phyloP scores from a whole-genome alignment of 2,113 vertebrate genomes.

The Aepyceros melampus region DNA sequence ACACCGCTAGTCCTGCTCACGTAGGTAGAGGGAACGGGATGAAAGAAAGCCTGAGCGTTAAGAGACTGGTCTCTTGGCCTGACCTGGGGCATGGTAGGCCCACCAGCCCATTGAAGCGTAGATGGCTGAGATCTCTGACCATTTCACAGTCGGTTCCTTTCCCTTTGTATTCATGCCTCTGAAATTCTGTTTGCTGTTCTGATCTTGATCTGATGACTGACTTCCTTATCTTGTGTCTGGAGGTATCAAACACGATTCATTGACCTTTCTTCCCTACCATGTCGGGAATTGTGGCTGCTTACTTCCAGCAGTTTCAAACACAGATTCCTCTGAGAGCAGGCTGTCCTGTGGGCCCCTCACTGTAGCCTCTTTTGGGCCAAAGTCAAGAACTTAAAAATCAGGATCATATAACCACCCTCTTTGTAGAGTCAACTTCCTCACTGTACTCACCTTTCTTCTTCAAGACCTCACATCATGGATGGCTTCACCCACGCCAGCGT shows the following conservation, averaged over 20 bases:
- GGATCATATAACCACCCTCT: neutral
- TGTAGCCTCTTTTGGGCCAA: neutral
- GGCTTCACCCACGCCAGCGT: fast-evolving
- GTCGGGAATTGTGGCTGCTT: neutral
- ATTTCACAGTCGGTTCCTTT: neutral
- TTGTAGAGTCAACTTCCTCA: neutral
- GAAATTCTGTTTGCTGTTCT: neutral
- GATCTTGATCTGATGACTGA: neutral
- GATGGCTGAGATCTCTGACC: neutral
- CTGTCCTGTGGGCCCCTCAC: neutral
- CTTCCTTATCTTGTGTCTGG: neutral
- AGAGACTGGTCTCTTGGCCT: neutral
- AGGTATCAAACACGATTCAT: neutral
- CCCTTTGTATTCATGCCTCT: neutral
- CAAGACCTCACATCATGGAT: neutral
- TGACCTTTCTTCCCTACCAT: neutral
- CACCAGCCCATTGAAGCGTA: neutral
- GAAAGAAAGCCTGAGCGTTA: neutral
- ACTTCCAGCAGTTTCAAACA: neutral
- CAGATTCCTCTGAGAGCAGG: neutral
- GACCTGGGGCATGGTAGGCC: neutral
- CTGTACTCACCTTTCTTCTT: neutral
- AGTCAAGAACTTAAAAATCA: neutral
- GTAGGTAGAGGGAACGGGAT: neutral
- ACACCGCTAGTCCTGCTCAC: neutral